phyloP scores from a whole-genome alignment of 1,140 invertebrate genomes.

The Pogonomyrmex californicus region DNA sequence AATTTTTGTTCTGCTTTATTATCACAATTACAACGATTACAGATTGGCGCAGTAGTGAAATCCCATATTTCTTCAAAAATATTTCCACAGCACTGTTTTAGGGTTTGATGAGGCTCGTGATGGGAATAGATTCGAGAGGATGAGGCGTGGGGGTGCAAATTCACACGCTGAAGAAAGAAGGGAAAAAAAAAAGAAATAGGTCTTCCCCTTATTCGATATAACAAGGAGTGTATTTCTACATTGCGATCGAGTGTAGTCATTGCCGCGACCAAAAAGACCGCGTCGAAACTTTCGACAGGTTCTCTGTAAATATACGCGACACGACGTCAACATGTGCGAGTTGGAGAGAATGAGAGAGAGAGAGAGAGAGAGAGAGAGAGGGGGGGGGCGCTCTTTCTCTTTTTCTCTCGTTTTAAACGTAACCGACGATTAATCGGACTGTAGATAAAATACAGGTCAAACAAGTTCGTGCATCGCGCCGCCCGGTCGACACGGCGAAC shows the following conservation, averaged over 20 bases:
- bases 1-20: background rate
- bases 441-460: constrained; percentile 51
- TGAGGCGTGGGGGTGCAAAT: background rate
- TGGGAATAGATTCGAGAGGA: background rate
- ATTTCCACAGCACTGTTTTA: constrained; percentile 17
- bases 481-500: constrained; percentile 4
- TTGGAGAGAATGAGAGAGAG: constrained; percentile 15
- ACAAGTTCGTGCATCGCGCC: constrained; percentile 59
- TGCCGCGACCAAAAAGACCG: constrained; percentile 66
- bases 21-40: background rate
- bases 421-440: constrained; percentile 57
- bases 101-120: background rate
- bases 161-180: background rate
- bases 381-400: background rate
- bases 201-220: constrained; percentile 69
- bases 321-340: background rate
- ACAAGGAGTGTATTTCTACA: constrained; percentile 64
- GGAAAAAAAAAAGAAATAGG: constrained; percentile 56
- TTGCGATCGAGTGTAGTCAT: constrained; percentile 42
- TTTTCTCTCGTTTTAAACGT: constrained; percentile 37
- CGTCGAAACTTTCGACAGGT: constrained; percentile 37
- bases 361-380: no score
- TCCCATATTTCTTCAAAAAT: background rate
- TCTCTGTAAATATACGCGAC: constrained; percentile 67
- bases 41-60: background rate